These are phyloP conservation scores for Murina feae DNA, from an alignment of 2,113 vertebrate species.

Conservation along the genomic window DNA sequence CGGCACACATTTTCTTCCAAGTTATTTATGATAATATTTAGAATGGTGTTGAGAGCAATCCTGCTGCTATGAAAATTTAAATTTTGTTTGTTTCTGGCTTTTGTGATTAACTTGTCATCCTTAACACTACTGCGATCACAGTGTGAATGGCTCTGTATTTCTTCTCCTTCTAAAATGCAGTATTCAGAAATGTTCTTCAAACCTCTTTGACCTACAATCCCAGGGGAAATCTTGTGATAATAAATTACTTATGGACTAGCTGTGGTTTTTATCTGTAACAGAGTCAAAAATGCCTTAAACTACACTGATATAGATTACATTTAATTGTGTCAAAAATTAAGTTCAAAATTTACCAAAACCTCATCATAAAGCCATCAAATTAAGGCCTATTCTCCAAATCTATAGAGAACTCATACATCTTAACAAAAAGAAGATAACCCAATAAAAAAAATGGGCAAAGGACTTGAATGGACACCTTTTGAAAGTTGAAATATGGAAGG, in stretches of 20 bases:
- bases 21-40: constrained; percentile 45
- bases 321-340: constrained; percentile 2
- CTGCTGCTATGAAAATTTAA: constrained; percentile 32
- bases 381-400: neutral
- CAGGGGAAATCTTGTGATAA: neutral
- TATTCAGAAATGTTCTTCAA: neutral
- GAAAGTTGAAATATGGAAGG: too few relatives aligned
- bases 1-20: neutral
- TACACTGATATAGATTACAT: neutral
- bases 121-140: neutral
- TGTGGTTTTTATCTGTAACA: neutral
- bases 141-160: neutral
- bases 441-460: too few relatives aligned
- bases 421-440: too few relatives aligned
- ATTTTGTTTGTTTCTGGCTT: constrained; percentile 52
- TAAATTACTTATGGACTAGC: neutral
- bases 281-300: neutral
- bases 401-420: too few relatives aligned
- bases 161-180: neutral
- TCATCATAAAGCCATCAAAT: neutral
- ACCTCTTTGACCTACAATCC: constrained; percentile 7
- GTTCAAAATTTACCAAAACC: neutral
- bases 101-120: constrained; percentile 44
- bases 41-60: neutral
- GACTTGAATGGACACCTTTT: too few relatives aligned